A percentile compares a stretch with the other conserved stretches of the same genome.
Conservation (phyloP, 2,113 vertebrate species). For the Podilymbus podiceps region DNA sequence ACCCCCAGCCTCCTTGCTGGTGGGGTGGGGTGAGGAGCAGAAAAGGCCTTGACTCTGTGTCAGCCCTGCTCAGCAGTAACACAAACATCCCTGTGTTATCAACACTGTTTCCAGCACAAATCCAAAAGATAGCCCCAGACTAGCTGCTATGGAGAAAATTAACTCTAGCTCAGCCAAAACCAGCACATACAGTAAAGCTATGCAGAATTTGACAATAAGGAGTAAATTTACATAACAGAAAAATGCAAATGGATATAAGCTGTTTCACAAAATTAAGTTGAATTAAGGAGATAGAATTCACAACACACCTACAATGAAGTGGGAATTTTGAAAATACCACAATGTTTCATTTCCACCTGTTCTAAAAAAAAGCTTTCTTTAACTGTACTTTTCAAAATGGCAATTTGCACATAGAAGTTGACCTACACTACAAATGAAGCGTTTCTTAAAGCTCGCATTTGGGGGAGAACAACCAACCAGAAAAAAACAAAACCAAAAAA, state of each 20-base stretch:
- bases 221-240: neutral
- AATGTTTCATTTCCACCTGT: neutral
- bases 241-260: constrained; percentile 25
- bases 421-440: neutral
- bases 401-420: neutral
- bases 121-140: too few species aligned
- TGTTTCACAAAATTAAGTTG: neutral
- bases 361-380: neutral
- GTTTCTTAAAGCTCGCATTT: neutral
- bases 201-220: neutral
- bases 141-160: too few species aligned
- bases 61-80: too few species aligned
- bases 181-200: neutral
- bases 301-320: neutral
- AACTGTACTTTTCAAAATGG: neutral
- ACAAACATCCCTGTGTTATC: too few species aligned
- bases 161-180: too few species aligned
- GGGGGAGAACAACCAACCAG: too few species aligned
- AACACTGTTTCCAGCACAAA: too few species aligned
- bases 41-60: too few species aligned
- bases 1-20: too few species aligned
- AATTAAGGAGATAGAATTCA: constrained; percentile 29
- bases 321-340: neutral
- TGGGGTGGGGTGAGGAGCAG: too few species aligned
- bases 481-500: neutral